Evolutionary conservation across 2,797 vertebrate genomes (phyloP).

Genomic region (Spinus pinus): DNA sequence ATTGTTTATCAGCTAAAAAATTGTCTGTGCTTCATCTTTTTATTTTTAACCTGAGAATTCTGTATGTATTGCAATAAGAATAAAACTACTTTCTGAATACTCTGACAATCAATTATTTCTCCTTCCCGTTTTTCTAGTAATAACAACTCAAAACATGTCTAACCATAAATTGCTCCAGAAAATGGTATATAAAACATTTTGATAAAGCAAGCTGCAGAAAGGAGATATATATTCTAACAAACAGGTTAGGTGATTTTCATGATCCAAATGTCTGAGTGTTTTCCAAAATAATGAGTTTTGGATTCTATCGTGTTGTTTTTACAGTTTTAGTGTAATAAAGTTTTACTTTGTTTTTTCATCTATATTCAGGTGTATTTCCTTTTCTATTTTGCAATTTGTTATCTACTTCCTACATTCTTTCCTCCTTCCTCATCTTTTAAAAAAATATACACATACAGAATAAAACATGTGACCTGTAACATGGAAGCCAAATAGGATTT

Average conservation of each 20-base stretch:
- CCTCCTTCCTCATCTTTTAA: not conserved
- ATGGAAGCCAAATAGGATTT: not conserved
- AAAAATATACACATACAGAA: not conserved
- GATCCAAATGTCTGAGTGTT: not conserved
- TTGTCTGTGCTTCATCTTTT: not conserved
- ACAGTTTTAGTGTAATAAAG: not conserved
- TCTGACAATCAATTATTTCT: not conserved
- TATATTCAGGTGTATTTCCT: conserved; percentile 20
- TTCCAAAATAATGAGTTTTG: conserved; percentile 31
- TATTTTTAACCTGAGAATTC: not conserved
- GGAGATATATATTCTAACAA: conserved; percentile 61
- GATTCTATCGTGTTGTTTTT: conserved; percentile 30
- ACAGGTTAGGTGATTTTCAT: conserved; percentile 28
- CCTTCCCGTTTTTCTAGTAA: not conserved
- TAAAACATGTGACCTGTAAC: not conserved
- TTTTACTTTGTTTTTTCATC: not conserved
- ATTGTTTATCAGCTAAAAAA: not conserved
- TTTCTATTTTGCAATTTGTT: conserved; percentile 42
- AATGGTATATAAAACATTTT: not conserved
- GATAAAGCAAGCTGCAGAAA: conserved; percentile 56
- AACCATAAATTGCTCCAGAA: conserved; percentile 33
- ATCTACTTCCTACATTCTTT: conserved; percentile 1
- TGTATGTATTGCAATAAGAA: not conserved
- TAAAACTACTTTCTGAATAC: not conserved
- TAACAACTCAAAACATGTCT: conserved; percentile 30